phyloP scores from a whole-genome alignment of 2,888 invertebrate genomes.

The Oxyscelio sp. region DNA sequence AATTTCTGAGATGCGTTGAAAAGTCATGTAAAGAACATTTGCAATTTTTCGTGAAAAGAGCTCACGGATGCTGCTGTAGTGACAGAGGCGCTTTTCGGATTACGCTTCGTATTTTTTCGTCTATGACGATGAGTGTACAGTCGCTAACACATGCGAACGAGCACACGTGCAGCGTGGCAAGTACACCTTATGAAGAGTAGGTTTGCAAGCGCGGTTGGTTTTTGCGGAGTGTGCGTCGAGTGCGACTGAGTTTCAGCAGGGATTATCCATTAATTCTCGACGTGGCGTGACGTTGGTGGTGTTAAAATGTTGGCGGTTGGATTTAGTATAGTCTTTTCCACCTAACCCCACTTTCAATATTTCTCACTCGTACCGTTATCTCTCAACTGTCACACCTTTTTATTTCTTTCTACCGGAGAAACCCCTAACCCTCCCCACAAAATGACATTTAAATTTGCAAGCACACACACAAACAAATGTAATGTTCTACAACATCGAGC shows the following conservation, averaged over 20 bases:
- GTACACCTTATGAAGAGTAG: conserved; percentile 71
- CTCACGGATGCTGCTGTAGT: conserved; percentile 34
- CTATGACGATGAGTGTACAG: conserved; percentile 50
- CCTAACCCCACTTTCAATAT: conserved; percentile 58
- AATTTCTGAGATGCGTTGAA: conserved; percentile 36
- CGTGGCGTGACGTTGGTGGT: conserved; percentile 74
- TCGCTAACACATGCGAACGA: conserved; percentile 45
- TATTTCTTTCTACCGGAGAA: conserved; percentile 14
- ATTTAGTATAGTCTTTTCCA: conserved; percentile 70
- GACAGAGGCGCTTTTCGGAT: conserved; percentile 64
- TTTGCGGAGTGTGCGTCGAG: conserved; percentile 75
- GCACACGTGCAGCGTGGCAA: conserved; percentile 59
- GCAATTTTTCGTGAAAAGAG: conserved; percentile 54
- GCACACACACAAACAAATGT: too few relatives aligned
- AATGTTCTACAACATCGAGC: too few relatives aligned
- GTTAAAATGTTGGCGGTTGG: conserved; percentile 75
- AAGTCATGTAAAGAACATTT: conserved; percentile 50
- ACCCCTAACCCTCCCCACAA: conserved; percentile 6
- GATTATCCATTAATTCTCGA: conserved; percentile 77
- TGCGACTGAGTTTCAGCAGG: conserved; percentile 74
- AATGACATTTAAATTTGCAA: conserved; percentile 35
- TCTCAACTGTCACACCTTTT: conserved; percentile 32
- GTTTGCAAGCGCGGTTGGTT: conserved; percentile 79
- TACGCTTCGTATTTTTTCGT: conserved; percentile 57
- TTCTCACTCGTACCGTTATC: conserved; percentile 43